Evolutionary conservation across 2,113 vertebrate species (phyloP).

Genomic region (Nothocercus nigrocapillus): DNA sequence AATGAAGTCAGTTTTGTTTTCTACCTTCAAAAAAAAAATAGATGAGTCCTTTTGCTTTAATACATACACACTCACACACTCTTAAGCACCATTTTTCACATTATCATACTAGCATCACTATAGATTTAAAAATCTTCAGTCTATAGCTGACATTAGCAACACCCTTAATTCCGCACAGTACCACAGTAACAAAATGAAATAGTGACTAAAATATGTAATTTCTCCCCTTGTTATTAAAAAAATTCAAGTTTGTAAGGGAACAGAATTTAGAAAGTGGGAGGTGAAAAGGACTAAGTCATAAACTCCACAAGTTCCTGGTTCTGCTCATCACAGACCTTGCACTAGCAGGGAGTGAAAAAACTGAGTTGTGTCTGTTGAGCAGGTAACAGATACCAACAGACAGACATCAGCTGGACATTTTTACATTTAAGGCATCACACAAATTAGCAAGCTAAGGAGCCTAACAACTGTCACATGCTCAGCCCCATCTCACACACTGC

Average conservation of each 20-base stretch:
- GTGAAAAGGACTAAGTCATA: neutral
- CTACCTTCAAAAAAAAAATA: constrained; percentile 57
- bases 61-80: constrained; percentile 57
- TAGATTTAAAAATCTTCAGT: constrained; percentile 21
- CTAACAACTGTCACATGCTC: neutral
- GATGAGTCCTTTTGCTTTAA: constrained; percentile 57
- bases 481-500: neutral
- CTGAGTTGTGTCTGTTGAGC: neutral
- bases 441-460: neutral
- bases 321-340: constrained; percentile 19
- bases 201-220: constrained; percentile 18
- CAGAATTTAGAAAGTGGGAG: neutral
- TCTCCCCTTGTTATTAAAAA: constrained; percentile 30
- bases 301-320: constrained; percentile 10
- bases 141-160: constrained; percentile 40
- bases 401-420: neutral
- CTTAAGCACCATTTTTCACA: constrained; percentile 62
- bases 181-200: constrained; percentile 6
- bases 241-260: constrained; percentile 48
- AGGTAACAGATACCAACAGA: neutral
- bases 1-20: constrained; percentile 2
- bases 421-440: constrained; percentile 48
- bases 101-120: constrained; percentile 55
- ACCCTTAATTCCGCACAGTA: constrained; percentile 19
- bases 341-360: neutral